phyloP scores from a whole-genome alignment of 2,113 vertebrate genomes.

The Talpa occidentalis region DNA sequence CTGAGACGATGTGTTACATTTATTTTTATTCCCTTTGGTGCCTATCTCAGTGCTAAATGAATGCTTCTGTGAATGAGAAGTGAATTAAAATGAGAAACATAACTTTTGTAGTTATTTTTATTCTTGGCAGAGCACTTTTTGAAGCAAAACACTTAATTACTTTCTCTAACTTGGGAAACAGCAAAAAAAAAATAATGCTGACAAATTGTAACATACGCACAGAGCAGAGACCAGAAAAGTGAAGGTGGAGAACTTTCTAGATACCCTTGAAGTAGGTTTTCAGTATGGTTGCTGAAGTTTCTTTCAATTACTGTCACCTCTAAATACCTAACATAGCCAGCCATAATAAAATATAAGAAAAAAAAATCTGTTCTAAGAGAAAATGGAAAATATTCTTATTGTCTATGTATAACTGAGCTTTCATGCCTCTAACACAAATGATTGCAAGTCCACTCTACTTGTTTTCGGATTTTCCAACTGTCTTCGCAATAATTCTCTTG shows the following conservation, averaged over 20 bases:
- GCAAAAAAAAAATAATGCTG: not conserved
- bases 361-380: slow-evolving; percentile 28
- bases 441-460: slow-evolving; percentile 46
- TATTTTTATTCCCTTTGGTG: not conserved
- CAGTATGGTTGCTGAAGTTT: not conserved
- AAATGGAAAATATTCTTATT: slow-evolving; percentile 53
- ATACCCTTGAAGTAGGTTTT: slow-evolving; percentile 35
- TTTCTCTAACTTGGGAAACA: slow-evolving; percentile 29
- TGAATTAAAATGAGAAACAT: slow-evolving; percentile 37
- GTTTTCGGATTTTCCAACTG: slow-evolving; percentile 48
- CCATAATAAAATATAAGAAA: slow-evolving; percentile 10
- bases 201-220: slow-evolving; percentile 7
- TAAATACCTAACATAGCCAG: not conserved
- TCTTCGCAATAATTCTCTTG: slow-evolving; percentile 51
- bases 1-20: not conserved
- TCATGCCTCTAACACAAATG: not conserved
- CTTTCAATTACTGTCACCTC: not conserved
- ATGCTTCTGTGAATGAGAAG: slow-evolving; percentile 29
- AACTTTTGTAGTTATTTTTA: slow-evolving; percentile 26
- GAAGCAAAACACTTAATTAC: slow-evolving; percentile 44
- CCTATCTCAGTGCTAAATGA: not conserved
- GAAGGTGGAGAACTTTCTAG: not conserved
- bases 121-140: slow-evolving; percentile 48
- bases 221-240: slow-evolving; percentile 9
- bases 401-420: slow-evolving; percentile 15